Evolutionary conservation across 2,888 invertebrate species (phyloP).

Genomic region (Girardia tigrina): DNA sequence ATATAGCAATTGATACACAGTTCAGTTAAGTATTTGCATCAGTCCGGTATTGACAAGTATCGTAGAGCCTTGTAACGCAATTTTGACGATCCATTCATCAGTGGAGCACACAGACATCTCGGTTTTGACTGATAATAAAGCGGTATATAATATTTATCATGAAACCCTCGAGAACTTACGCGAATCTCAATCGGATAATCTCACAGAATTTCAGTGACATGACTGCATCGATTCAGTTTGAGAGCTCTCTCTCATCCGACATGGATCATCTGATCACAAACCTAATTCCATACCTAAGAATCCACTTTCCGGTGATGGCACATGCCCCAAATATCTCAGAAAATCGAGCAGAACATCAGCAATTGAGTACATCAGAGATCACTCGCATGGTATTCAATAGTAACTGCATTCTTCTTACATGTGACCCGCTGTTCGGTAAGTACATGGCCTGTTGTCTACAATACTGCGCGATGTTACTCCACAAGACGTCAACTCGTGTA

Average conservation of each 20-base stretch:
- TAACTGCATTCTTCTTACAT: not conserved
- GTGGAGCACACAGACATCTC: slow-evolving; percentile 82
- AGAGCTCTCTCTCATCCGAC: slow-evolving; percentile 53
- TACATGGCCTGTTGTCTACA: slow-evolving; percentile 40
- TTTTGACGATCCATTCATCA: slow-evolving; percentile 82
- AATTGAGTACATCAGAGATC: slow-evolving; percentile 42
- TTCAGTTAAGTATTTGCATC: slow-evolving; percentile 46
- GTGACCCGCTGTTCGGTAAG: slow-evolving; percentile 36
- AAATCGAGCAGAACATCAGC: slow-evolving; percentile 44
- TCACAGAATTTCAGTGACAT: slow-evolving; percentile 61
- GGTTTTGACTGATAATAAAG: slow-evolving; percentile 45
- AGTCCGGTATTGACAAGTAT: slow-evolving; percentile 44
- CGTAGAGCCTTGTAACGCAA: slow-evolving; percentile 64
- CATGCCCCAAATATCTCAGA: slow-evolving; percentile 53
- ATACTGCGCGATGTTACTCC: slow-evolving; percentile 40
- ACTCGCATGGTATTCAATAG: slow-evolving; percentile 42
- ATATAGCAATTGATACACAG: slow-evolving; percentile 53
- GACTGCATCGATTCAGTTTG: slow-evolving; percentile 51
- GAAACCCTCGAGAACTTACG: slow-evolving; percentile 67
- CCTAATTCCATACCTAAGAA: slow-evolving; percentile 54
- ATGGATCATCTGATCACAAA: slow-evolving; percentile 52
- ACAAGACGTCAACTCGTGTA: slow-evolving; percentile 44
- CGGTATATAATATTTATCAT: slow-evolving; percentile 54
- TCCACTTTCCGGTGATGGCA: slow-evolving; percentile 70
- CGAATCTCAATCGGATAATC: slow-evolving; percentile 76